Conservation (phyloP, 2,888 invertebrate genomes). For the Aporophyla lueneburgensis region DNA sequence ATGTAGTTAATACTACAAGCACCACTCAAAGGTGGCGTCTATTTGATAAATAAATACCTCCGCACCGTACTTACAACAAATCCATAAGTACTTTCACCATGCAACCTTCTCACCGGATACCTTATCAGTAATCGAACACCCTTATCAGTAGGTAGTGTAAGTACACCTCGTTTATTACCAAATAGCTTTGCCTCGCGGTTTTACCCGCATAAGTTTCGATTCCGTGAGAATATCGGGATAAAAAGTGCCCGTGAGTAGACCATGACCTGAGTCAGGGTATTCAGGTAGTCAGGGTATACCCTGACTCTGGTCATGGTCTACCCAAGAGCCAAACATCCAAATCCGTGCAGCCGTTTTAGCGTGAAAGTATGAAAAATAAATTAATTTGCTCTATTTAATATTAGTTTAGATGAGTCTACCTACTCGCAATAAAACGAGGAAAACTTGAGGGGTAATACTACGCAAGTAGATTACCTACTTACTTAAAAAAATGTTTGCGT, state of each 20-base stretch:
- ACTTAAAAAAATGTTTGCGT: background rate
- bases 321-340: too few species aligned
- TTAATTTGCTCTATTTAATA: too few species aligned
- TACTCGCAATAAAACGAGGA: constrained; percentile 9
- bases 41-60: background rate
- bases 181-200: background rate
- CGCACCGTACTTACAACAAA: background rate
- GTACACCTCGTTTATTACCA: constrained; percentile 12
- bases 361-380: too few species aligned
- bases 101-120: constrained; percentile 28
- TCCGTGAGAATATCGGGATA: too few species aligned
- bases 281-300: too few species aligned
- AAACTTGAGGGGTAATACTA: background rate
- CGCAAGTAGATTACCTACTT: background rate
- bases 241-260: too few species aligned
- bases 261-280: too few species aligned
- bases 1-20: background rate
- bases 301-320: too few species aligned
- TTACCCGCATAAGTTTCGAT: too few species aligned
- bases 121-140: constrained; percentile 42
- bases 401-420: background rate
- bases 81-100: constrained; percentile 22
- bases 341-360: too few species aligned
- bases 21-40: constrained; percentile 18
- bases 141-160: constrained; percentile 26